Base-by-base conservation (phyloP, 2,113 vertebrate species). In the Regulus satrapa region DNA sequence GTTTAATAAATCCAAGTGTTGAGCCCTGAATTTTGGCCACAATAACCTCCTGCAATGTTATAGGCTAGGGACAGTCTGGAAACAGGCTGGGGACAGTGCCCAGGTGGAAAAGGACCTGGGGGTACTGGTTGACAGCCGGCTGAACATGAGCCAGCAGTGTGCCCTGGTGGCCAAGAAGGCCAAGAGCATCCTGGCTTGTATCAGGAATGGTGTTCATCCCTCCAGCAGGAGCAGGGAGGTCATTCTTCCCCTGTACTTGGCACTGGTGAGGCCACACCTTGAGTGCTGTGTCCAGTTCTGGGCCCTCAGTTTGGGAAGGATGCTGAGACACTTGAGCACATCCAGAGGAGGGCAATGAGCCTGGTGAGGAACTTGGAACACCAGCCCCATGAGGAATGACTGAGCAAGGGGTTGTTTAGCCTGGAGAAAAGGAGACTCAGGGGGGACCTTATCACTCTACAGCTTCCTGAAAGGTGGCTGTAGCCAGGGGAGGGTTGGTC, bases 311-410 rank as follows among this genome's bases (percentile, higher is more conserved):
- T 63, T 11, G 11, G 20, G 19, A 41, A 31, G 61, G 29, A 23
- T 3, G 0, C 24, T 24, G 29, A 17, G 62, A 64, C 1, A 2
- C 29, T n/a, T 23, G 41, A 64, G 40, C 0, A 3, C 0, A 0
- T 66, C 21, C 63, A 25, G 41, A 66, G 20, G 41, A 64, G 41
- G 52, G 17, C 26, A 62, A 21, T 28, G 1, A 66, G 41, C 41
- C 31, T 46, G 31, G 31, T 13, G 31, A 66, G 31, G 23, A 31
- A 10, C 41, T 45, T 24, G 63, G 43, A 18, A 18, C 31, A n/a
- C 43, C 25, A 66, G 1, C 16, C 41, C 8, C 46, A 7, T 46
- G 32, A 26, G 10, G 43, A 46, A n/a, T 1, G 4, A 1, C 43
- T 66, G 63, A 66, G 16, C 16, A 43, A 46, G 23, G 15, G 31